Percentiles rank a stretch among this genome's conserved stretches.
phyloP scores from a whole-genome alignment of 1,140 invertebrate genomes.

The Mylabris phalerata region DNA sequence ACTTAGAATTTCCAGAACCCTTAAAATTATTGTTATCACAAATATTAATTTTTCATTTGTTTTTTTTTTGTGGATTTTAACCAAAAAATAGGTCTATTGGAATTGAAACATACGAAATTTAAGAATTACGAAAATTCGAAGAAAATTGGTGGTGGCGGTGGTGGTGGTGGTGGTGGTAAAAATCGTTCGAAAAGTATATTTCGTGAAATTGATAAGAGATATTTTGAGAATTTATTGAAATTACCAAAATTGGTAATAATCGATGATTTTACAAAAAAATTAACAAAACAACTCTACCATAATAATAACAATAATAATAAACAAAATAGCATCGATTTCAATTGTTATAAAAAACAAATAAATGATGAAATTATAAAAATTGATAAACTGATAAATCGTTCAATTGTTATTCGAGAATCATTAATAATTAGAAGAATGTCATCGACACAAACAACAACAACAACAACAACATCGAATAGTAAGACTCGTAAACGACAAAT shows the following conservation, averaged over 20 bases:
- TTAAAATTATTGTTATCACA: no score
- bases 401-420: constrained; percentile 2
- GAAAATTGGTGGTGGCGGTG: neutral
- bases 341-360: constrained; percentile 3
- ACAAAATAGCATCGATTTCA: neutral
- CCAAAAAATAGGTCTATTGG: no score
- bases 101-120: no score
- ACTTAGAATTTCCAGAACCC: no score
- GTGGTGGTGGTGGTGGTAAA: neutral
- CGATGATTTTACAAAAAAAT: neutral
- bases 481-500: constrained; percentile 1
- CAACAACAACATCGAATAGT: neutral
- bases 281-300: neutral
- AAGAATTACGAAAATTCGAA: no score
- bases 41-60: no score
- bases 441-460: neutral
- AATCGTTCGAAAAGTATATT: constrained; percentile 17
- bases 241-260: neutral
- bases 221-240: neutral
- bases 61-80: no score
- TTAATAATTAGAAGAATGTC: neutral
- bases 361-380: constrained; percentile 14
- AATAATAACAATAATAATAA: neutral
- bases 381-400: neutral
- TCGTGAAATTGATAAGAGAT: constrained; percentile 13